Percentiles rank a stretch among this genome's conserved stretches.
Conservation (phyloP, 1,140 invertebrate species). For the Drosophila bocki region DNA sequence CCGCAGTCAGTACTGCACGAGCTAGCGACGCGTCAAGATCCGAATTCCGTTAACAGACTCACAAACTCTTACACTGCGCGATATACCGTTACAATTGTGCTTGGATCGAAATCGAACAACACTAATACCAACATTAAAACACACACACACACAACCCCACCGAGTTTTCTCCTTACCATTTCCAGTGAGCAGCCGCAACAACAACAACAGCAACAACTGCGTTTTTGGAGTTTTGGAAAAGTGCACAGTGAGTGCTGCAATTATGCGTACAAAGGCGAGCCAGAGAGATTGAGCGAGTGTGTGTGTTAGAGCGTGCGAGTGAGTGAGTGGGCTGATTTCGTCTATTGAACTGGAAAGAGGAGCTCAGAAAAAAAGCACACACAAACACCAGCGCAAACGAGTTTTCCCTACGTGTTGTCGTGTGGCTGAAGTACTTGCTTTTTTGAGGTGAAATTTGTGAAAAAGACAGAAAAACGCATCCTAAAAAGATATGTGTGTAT, state of each 20-base stretch:
- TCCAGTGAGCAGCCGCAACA: slow-evolving; percentile 20
- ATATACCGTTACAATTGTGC: slow-evolving; percentile 31
- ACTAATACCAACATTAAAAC: slow-evolving; percentile 18
- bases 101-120: slow-evolving; percentile 36
- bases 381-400: slow-evolving; percentile 51
- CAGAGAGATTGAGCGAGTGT: slow-evolving; percentile 3
- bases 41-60: slow-evolving; percentile 24
- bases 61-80: slow-evolving; percentile 22
- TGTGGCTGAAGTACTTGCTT: slow-evolving; percentile 61
- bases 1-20: slow-evolving; percentile 16
- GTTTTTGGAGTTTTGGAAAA: slow-evolving; percentile 76
- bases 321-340: slow-evolving; percentile 51
- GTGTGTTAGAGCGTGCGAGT: slow-evolving; percentile 8
- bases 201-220: slow-evolving; percentile 45
- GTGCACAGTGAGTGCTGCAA: slow-evolving; percentile 74
- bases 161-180: slow-evolving; percentile 58
- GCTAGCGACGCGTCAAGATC: slow-evolving; percentile 33
- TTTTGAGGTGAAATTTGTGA: slow-evolving; percentile 77
- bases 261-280: slow-evolving; percentile 29
- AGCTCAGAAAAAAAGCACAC: slow-evolving; percentile 59
- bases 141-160: slow-evolving; percentile 22
- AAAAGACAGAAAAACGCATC: slow-evolving; percentile 63
- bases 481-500: slow-evolving; percentile 55
- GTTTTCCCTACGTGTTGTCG: slow-evolving; percentile 57
- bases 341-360: slow-evolving; percentile 71